These are phyloP conservation scores for Diadumene lineata DNA, from an alignment of 92 coral and sea anemone species.

Conservation along the genomic window DNA sequence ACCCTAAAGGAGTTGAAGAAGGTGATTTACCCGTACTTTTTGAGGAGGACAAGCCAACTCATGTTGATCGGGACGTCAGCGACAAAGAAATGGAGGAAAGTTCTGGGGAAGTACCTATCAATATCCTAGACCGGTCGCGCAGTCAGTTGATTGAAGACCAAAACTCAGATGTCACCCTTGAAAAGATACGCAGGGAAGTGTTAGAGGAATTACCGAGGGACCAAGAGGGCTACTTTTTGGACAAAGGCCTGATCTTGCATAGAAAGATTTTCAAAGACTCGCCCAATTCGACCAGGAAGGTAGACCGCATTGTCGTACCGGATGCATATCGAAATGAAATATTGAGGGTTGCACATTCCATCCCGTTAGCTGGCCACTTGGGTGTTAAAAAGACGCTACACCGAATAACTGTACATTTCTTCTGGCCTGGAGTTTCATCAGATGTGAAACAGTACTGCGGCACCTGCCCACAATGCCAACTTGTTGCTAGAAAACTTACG, in stretches of 20 bases:
- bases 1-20: neutral
- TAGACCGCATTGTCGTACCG: too few relatives aligned
- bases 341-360: too few relatives aligned
- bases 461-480: too few relatives aligned
- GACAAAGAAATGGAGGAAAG: neutral
- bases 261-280: conserved; percentile 35
- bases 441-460: too few relatives aligned
- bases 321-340: too few relatives aligned
- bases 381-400: too few relatives aligned
- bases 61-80: neutral
- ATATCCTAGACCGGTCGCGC: conserved; percentile 25
- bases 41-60: conserved; percentile 7
- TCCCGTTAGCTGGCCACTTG: too few relatives aligned
- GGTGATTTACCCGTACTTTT: conserved; percentile 23
- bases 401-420: too few relatives aligned
- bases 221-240: conserved; percentile 52
- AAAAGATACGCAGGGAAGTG: conserved; percentile 7
- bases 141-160: conserved; percentile 27
- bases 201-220: conserved; percentile 30
- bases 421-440: too few relatives aligned
- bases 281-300: too few relatives aligned
- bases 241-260: conserved; percentile 36
- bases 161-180: conserved; percentile 28
- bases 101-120: neutral
- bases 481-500: too few relatives aligned